Conservation (phyloP, 2,888 invertebrate genomes). For the Athalia circularis region DNA sequence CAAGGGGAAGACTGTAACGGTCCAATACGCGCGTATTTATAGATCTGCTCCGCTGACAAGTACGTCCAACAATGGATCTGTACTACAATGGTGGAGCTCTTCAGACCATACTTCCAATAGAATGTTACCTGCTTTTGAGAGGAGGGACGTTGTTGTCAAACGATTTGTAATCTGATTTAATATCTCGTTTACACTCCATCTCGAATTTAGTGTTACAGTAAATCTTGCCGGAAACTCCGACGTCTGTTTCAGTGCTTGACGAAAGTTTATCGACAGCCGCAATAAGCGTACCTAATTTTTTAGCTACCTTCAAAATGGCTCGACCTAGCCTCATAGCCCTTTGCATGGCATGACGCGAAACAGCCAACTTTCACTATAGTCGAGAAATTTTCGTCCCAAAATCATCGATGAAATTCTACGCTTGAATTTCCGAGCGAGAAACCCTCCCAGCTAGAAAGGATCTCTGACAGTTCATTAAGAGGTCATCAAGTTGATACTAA, state of each 20-base stretch:
- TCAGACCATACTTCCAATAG: conserved; percentile 31
- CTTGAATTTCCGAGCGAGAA: conserved; percentile 17
- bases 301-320: conserved; percentile 37
- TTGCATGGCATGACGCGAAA: background rate
- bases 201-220: conserved; percentile 33
- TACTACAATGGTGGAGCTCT: conserved; percentile 14
- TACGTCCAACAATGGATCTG: conserved; percentile 22
- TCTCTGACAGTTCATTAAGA: conserved; percentile 58
- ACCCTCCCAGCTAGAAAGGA: conserved; percentile 53
- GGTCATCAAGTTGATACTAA: conserved; percentile 63
- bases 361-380: conserved; percentile 37
- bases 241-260: conserved; percentile 23
- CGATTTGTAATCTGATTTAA: conserved; percentile 68
- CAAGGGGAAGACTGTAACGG: too few relatives aligned
- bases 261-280: conserved; percentile 7
- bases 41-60: conserved; percentile 35
- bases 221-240: conserved; percentile 20
- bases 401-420: conserved; percentile 26
- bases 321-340: conserved; percentile 36
- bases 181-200: conserved; percentile 63
- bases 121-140: conserved; percentile 17
- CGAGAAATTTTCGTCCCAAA: conserved; percentile 55
- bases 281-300: conserved; percentile 34
- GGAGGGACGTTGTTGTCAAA: conserved; percentile 51
- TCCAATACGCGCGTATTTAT: background rate